Percentiles rank a stretch among this genome's conserved stretches.
Evolutionary conservation across 2,113 vertebrate genomes (phyloP).

Genomic region (Lagopus leucura): DNA sequence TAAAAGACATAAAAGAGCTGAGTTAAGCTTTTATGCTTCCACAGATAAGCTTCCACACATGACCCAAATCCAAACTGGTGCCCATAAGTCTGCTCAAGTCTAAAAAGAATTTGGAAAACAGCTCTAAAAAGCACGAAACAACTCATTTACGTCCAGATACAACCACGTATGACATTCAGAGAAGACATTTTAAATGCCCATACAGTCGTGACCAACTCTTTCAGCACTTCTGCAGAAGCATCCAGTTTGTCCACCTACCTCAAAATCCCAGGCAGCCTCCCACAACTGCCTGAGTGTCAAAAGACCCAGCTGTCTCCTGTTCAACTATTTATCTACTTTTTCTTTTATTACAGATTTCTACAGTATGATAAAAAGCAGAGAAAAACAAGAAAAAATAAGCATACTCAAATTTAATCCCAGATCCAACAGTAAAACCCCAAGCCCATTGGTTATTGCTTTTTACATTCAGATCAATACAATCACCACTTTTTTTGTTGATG

Average conservation of each 20-base stretch:
- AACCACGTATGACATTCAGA: background rate
- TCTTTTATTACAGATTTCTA: background rate
- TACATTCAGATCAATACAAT: background rate
- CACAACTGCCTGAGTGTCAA: slow-evolving; percentile 56
- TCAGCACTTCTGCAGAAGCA: slow-evolving; percentile 35
- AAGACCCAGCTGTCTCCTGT: slow-evolving; percentile 60
- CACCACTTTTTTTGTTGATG: background rate
- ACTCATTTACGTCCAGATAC: slow-evolving; percentile 7
- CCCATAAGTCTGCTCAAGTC: background rate
- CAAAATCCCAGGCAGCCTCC: slow-evolving; percentile 46
- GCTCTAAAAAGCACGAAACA: background rate
- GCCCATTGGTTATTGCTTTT: background rate
- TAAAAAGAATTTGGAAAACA: background rate
- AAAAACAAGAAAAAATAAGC: background rate
- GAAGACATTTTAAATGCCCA: slow-evolving; percentile 39
- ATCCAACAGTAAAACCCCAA: background rate
- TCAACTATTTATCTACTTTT: background rate
- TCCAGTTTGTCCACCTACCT: slow-evolving; percentile 53
- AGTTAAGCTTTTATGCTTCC: background rate
- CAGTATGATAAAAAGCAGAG: background rate
- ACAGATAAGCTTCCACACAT: background rate
- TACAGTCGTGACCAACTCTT: slow-evolving; percentile 58
- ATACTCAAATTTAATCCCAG: background rate
- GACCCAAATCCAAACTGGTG: background rate
- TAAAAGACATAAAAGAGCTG: slow-evolving; percentile 7